phyloP scores from a whole-genome alignment of 2,113 vertebrate genomes.

The Eudyptes chrysolophus region DNA sequence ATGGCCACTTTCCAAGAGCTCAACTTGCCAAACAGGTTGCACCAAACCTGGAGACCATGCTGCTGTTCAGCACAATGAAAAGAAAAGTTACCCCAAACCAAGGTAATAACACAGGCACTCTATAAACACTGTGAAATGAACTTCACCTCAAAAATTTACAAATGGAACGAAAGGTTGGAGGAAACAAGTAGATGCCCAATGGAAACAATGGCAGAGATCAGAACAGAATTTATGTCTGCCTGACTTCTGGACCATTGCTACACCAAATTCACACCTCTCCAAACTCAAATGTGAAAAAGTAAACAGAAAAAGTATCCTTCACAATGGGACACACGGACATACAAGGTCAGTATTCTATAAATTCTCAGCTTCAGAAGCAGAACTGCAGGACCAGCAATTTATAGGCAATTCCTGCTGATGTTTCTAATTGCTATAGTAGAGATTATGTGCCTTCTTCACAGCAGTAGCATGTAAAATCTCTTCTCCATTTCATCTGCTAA shows the following conservation, averaged over 20 bases:
- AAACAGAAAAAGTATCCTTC: background rate
- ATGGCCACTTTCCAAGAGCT: background rate
- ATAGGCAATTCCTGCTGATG: background rate
- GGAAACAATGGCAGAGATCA: background rate
- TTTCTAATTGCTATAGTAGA: background rate
- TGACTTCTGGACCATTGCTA: background rate
- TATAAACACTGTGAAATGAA: background rate
- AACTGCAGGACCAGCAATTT: background rate
- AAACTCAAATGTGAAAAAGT: background rate
- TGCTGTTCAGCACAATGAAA: background rate
- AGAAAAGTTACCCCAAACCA: background rate
- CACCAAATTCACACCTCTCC: background rate
- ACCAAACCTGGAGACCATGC: background rate
- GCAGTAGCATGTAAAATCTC: background rate
- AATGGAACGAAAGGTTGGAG: background rate
- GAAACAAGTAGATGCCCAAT: background rate
- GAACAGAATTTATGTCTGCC: background rate
- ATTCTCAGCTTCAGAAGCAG: background rate
- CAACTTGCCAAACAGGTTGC: background rate
- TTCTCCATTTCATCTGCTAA: background rate
- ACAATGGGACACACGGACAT: fast-evolving
- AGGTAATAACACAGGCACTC: background rate
- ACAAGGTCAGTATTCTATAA: background rate
- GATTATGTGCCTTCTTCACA: background rate
- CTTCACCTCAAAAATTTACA: background rate